Conservation (phyloP, 53 echinoderm and acorn worm genomes). For the Apostichopus leukothele region DNA sequence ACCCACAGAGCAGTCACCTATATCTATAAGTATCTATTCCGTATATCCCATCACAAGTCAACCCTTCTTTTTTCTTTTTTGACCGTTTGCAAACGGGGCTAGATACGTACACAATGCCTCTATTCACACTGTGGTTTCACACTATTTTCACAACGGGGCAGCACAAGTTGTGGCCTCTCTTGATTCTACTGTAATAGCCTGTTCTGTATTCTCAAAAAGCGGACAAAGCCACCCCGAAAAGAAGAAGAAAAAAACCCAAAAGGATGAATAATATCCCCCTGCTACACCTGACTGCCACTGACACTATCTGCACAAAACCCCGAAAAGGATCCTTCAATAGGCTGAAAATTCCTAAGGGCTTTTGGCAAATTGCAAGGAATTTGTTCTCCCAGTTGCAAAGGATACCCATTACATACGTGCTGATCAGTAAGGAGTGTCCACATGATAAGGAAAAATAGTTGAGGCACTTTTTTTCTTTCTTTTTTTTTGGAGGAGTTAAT, state of each 20-base stretch:
- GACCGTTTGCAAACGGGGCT: too few relatives aligned
- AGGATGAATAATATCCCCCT: not conserved
- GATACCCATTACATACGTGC: conserved; percentile 17
- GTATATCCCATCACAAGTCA: too few relatives aligned
- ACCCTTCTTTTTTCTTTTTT: too few relatives aligned
- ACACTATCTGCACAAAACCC: not conserved
- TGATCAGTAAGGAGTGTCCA: not conserved
- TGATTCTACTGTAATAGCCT: not conserved
- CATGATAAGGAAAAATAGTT: too few relatives aligned
- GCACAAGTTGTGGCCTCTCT: too few relatives aligned
- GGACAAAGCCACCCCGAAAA: not conserved
- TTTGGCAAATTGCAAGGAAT: not conserved
- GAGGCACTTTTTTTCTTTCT: too few relatives aligned
- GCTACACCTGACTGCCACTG: not conserved
- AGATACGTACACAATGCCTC: not conserved
- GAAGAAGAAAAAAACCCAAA: not conserved
- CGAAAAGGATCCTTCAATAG: not conserved
- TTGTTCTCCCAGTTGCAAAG: conserved; percentile 1
- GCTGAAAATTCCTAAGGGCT: conserved; percentile 25
- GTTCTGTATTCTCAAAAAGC: not conserved
- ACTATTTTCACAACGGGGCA: not conserved
- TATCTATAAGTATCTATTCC: too few relatives aligned
- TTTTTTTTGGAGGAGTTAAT: too few relatives aligned
- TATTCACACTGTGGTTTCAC: conserved; percentile 30
- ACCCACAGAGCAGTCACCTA: too few relatives aligned